Percentiles rank a stretch among this genome's conserved stretches.
These are phyloP conservation scores for Zaprionus ornatus DNA, from an alignment of 1,140 invertebrate genomes.

Conservation along the genomic window DNA sequence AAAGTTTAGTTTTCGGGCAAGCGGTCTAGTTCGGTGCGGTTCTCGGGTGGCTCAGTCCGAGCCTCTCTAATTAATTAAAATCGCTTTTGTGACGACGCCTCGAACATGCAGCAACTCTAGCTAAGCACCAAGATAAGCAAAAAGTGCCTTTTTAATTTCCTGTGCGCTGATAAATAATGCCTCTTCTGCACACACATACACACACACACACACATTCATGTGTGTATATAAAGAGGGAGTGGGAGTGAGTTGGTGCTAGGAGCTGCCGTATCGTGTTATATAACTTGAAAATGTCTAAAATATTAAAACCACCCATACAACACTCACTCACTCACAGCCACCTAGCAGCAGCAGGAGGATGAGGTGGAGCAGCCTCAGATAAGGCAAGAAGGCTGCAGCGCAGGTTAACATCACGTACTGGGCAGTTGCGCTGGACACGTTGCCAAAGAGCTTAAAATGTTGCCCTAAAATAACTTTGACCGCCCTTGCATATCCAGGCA, in stretches of 20 bases:
- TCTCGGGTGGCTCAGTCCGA: slow-evolving; percentile 7
- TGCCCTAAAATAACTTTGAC: slow-evolving; percentile 82
- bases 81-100: slow-evolving; percentile 65
- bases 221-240: slow-evolving; percentile 4
- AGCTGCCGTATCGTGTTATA: slow-evolving; percentile 57
- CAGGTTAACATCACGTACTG: slow-evolving; percentile 44
- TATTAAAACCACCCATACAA: slow-evolving; percentile 72
- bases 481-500: slow-evolving; percentile 52
- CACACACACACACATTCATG: slow-evolving; percentile 10
- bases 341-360: slow-evolving; percentile 12
- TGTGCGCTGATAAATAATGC: slow-evolving; percentile 81
- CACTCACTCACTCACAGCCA: slow-evolving; percentile 45
- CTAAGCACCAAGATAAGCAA: slow-evolving; percentile 78
- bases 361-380: slow-evolving; percentile 66
- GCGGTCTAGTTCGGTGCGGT: slow-evolving; percentile 11
- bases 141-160: slow-evolving; percentile 68
- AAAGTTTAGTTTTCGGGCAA: slow-evolving; percentile 58
- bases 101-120: slow-evolving; percentile 51
- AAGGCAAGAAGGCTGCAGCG: slow-evolving; percentile 54
- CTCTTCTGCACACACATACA: slow-evolving; percentile 17
- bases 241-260: slow-evolving; percentile 31
- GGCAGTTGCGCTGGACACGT: slow-evolving; percentile 72
- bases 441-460: slow-evolving; percentile 81
- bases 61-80: slow-evolving; percentile 77
- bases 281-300: slow-evolving; percentile 80